Evolutionary conservation across 2,888 invertebrate species (phyloP), one percentile per base, ranked within the genome.

Genomic region (Cerastis leucographa): DNA sequence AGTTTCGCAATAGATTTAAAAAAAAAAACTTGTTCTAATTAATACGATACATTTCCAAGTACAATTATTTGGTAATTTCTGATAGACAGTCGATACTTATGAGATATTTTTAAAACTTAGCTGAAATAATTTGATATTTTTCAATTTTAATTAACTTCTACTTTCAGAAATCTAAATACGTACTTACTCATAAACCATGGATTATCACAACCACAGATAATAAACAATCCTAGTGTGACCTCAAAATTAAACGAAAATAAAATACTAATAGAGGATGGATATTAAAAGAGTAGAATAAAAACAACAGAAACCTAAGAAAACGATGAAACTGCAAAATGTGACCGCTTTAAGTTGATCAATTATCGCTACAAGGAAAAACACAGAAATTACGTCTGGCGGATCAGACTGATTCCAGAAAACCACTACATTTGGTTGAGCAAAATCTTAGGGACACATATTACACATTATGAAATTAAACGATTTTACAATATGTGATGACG

Each of bases 261-360:
- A 62, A 40, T 12, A 40, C 19, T 12, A 42, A 54, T 19, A 22
- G 40, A 25, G n/a, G 2, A 56, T 46, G 22, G 54, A 29, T 54
- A 19, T 17, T 6, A 46, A n/a, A n/a, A 29, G 3, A 56, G 54
- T 56, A 44, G 49, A 6, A 25, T 59, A 54, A 61, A 49, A 69
- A 74, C 44, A 5, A 22, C 40, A 44, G 5, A 51, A 25, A 46
- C 17, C 19, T 5, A 54, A 54, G 42, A 66, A 70, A 71, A 54
- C 64, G 46, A 46, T 42, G 51, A 73, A 67, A 49, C 80, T 78
- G 44, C 66, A 12, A 83, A 83, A 81, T 73, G 40, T 71, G 65
- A 81, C 75, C 75, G 68, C 67, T 25, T 73, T 46, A 64, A 68
- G 22, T 65, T 65, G 62, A 71, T 81, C 64, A 75, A 17, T 74